These are phyloP conservation scores for Ardeotis arabs DNA, from an alignment of 2,113 vertebrate species.

Conservation along the genomic window DNA sequence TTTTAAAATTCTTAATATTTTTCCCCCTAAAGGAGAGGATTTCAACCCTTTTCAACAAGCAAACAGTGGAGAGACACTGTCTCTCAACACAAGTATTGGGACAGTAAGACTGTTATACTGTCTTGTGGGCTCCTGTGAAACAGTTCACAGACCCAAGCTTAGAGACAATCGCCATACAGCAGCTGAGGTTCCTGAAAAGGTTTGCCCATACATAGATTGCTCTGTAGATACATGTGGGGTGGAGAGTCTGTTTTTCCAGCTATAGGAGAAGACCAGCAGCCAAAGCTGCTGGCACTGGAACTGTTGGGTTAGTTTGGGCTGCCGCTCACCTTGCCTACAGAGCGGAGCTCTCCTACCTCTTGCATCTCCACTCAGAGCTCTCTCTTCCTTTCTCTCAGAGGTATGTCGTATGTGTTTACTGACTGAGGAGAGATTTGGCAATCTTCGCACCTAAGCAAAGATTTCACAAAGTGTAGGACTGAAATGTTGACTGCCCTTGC, in stretches of 20 bases:
- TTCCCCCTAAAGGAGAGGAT: neutral
- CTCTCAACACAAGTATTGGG: neutral
- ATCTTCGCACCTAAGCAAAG: neutral
- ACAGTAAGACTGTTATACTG: neutral
- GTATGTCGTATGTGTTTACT: fast-evolving
- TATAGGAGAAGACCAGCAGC: neutral
- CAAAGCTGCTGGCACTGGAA: neutral
- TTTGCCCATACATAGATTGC: neutral
- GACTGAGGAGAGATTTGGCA: neutral
- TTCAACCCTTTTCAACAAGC: neutral
- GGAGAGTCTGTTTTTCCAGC: neutral
- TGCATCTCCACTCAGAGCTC: neutral
- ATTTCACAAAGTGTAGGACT: neutral
- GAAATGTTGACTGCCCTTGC: neutral
- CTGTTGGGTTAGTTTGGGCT: neutral
- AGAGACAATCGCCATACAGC: neutral
- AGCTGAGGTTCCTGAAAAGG: neutral
- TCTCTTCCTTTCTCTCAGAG: fast-evolving
- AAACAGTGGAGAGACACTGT: neutral
- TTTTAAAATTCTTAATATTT: neutral
- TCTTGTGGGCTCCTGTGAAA: neutral
- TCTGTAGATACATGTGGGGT: neutral
- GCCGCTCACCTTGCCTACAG: fast-evolving
- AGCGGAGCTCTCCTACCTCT: fast-evolving
- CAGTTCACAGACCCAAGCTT: neutral